Conservation (phyloP, 2,888 invertebrate species). For the Rambutsinella grinnellia region DNA sequence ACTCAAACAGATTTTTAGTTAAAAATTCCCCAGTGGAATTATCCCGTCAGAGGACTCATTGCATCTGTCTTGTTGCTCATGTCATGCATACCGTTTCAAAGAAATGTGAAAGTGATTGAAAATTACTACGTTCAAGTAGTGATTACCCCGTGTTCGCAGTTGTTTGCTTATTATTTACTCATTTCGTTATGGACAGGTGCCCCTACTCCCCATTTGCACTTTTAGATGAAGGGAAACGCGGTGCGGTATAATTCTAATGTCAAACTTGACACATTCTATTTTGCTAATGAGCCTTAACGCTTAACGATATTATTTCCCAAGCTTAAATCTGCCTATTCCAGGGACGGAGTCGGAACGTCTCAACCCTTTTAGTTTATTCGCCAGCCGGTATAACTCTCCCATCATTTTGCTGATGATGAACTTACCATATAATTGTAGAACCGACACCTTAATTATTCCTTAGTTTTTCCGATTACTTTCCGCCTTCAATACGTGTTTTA, state of each 20-base stretch:
- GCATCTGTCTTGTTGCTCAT: slow-evolving; percentile 22
- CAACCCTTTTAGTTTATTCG: background rate
- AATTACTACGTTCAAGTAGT: background rate
- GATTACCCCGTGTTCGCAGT: background rate
- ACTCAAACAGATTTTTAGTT: background rate
- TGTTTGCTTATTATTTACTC: background rate
- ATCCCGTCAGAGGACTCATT: slow-evolving; percentile 15
- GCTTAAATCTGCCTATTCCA: background rate
- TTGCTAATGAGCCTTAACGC: slow-evolving; percentile 48
- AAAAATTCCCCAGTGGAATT: background rate
- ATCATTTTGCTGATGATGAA: too few relatives aligned
- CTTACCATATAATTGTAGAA: slow-evolving; percentile 1
- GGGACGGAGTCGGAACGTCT: background rate
- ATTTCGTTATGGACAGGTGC: slow-evolving; percentile 49
- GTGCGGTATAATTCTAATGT: too few relatives aligned
- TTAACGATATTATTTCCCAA: slow-evolving; percentile 14
- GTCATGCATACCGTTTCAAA: background rate
- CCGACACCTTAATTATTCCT: slow-evolving; percentile 27
- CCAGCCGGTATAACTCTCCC: background rate
- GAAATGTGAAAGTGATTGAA: background rate
- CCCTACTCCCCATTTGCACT: background rate
- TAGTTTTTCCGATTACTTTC: slow-evolving; percentile 8
- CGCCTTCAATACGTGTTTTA: slow-evolving; percentile 36
- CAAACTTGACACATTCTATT: slow-evolving; percentile 20
- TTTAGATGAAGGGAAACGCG: background rate